phyloP scores from a whole-genome alignment of 2,797 vertebrate genomes.

The Anguilla megastoma region DNA sequence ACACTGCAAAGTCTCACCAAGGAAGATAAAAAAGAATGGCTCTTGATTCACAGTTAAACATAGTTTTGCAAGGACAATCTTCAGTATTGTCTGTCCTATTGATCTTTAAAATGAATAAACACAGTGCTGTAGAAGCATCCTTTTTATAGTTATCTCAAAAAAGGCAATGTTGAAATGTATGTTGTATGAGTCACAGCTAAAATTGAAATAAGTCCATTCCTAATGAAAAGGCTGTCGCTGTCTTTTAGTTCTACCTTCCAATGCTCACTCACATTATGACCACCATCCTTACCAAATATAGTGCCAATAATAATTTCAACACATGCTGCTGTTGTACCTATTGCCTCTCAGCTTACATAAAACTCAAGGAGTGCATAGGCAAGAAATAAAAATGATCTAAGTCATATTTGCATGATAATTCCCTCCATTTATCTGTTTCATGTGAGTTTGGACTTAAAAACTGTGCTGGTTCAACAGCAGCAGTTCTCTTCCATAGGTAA shows the following conservation, averaged over 20 bases:
- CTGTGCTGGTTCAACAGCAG: background rate
- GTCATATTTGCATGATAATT: background rate
- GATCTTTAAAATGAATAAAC: constrained; percentile 18
- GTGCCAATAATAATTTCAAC: background rate
- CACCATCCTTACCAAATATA: background rate
- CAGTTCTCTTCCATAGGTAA: background rate
- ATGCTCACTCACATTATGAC: background rate
- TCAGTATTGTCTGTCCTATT: background rate
- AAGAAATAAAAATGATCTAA: background rate
- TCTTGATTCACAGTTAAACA: background rate
- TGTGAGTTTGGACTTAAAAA: background rate
- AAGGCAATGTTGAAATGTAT: background rate
- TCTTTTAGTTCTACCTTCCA: background rate
- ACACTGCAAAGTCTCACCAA: background rate
- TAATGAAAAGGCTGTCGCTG: background rate
- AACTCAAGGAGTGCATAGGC: background rate
- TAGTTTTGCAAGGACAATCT: background rate
- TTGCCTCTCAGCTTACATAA: background rate
- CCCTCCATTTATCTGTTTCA: background rate
- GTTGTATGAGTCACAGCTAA: background rate
- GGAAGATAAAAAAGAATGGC: background rate
- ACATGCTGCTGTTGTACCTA: background rate
- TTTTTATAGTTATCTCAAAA: background rate
- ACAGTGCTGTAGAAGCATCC: background rate
- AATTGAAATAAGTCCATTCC: background rate